Conservation (phyloP, 2,113 vertebrate species). For the Zosterops borbonicus region DNA sequence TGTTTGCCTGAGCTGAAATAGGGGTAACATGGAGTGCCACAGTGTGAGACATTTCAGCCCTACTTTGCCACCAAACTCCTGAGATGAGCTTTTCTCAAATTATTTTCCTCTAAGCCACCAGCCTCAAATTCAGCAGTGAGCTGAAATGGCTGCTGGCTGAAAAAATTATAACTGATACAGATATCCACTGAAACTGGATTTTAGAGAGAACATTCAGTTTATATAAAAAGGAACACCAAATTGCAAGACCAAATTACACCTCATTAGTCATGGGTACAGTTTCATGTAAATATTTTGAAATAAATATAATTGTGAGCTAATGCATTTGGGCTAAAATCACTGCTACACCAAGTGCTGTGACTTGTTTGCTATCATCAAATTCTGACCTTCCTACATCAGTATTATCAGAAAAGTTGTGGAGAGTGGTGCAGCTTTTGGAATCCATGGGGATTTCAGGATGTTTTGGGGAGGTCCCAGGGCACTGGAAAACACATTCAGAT, state of each 20-base stretch:
- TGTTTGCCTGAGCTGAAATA: background rate
- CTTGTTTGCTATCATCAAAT: background rate
- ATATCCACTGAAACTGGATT: background rate
- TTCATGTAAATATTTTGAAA: background rate
- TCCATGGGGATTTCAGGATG: background rate
- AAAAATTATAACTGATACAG: background rate
- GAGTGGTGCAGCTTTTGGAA: background rate
- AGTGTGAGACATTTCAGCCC: background rate
- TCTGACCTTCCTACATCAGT: background rate
- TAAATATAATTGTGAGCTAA: background rate
- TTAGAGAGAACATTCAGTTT: background rate
- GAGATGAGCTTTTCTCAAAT: background rate
- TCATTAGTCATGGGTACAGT: background rate
- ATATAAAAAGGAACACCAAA: background rate
- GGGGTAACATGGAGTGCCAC: background rate
- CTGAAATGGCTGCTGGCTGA: background rate
- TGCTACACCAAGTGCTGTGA: background rate
- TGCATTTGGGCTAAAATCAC: background rate
- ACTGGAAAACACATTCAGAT: background rate
- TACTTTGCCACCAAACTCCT: background rate
- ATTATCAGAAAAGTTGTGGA: background rate
- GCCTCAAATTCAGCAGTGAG: background rate
- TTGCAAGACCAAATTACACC: background rate
- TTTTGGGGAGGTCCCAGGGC: background rate
- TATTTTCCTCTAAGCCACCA: background rate